Percentiles rank a stretch among this genome's conserved stretches.
These are phyloP conservation scores for Orgyia antiqua DNA, from an alignment of 2,888 invertebrate species.

Conservation along the genomic window DNA sequence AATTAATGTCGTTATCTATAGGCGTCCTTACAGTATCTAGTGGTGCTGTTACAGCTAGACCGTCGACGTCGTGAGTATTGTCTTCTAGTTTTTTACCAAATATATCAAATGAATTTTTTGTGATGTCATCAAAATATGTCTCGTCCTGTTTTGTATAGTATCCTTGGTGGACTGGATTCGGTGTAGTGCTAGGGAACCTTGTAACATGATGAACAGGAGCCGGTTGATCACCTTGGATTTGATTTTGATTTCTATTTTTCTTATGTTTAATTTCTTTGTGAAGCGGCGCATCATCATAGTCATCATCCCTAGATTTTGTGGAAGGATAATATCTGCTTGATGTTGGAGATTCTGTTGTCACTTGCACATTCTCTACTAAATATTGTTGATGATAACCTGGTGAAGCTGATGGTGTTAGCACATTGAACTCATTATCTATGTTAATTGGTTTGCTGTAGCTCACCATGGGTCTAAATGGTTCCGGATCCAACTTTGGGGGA, in stretches of 20 bases:
- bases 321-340: slow-evolving; percentile 72
- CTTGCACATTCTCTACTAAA: slow-evolving; percentile 62
- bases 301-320: slow-evolving; percentile 63
- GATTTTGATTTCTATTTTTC: slow-evolving; percentile 52
- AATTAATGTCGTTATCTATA: slow-evolving; percentile 72
- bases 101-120: slow-evolving; percentile 85
- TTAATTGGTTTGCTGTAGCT: slow-evolving; percentile 75
- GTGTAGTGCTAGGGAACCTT: slow-evolving; percentile 66
- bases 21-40: slow-evolving; percentile 66
- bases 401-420: slow-evolving; percentile 57
- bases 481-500: slow-evolving; percentile 75
- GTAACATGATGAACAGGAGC: slow-evolving; percentile 42
- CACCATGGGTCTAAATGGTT: slow-evolving; percentile 82
- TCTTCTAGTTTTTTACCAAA: slow-evolving; percentile 83
- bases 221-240: slow-evolving; percentile 55
- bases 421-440: slow-evolving; percentile 61
- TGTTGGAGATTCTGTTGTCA: slow-evolving; percentile 72
- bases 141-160: slow-evolving; percentile 84
- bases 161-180: slow-evolving; percentile 77
- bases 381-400: slow-evolving; percentile 64
- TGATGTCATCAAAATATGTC: slow-evolving; percentile 83
- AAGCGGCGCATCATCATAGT: slow-evolving; percentile 55
- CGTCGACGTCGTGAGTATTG: slow-evolving; percentile 64
- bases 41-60: slow-evolving; percentile 66
- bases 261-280: slow-evolving; percentile 47